Percentiles rank a stretch among this genome's conserved stretches.
Conservation (phyloP, 2,797 vertebrate genomes). For the Erpetoichthys calabaricus region DNA sequence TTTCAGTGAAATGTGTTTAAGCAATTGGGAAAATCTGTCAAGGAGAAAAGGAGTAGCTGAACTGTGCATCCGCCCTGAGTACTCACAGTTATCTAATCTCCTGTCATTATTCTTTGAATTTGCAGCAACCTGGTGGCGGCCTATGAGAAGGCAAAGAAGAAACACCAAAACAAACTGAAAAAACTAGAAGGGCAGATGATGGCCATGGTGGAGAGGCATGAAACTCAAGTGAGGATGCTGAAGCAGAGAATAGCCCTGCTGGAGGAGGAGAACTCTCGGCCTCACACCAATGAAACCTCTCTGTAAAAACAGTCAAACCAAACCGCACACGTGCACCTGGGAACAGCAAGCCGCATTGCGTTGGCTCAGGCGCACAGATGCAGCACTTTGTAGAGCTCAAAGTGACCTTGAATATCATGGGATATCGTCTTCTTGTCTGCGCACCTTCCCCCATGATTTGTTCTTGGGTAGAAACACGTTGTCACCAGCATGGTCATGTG, state of each 20-base stretch:
- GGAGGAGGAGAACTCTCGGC: constrained; percentile 69
- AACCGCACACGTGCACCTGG: constrained; percentile 11
- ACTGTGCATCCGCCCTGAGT: too few relatives aligned
- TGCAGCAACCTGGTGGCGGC: constrained; percentile 72
- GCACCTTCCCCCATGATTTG: too few relatives aligned
- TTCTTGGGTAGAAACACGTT: too few relatives aligned
- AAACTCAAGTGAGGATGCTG: constrained; percentile 74
- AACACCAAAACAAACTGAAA: constrained; percentile 75
- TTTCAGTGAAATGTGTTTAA: too few relatives aligned
- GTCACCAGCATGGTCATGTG: too few relatives aligned
- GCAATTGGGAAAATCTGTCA: too few relatives aligned
- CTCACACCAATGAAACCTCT: constrained; percentile 72
- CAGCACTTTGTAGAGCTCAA: not conserved
- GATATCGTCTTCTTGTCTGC: too few relatives aligned
- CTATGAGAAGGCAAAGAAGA: constrained; percentile 77
- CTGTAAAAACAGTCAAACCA: constrained; percentile 35
- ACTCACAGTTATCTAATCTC: too few relatives aligned
- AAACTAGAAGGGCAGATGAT: constrained; percentile 79
- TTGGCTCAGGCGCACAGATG: not conserved
- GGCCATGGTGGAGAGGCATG: constrained; percentile 76
- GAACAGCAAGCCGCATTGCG: not conserved
- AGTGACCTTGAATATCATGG: constrained; percentile 1
- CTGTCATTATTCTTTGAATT: not conserved
- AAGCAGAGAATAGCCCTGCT: constrained; percentile 71
- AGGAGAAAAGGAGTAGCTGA: too few relatives aligned